Evolutionary conservation across 2,797 vertebrate genomes (phyloP).

Genomic region (Leptoclinus maculatus): DNA sequence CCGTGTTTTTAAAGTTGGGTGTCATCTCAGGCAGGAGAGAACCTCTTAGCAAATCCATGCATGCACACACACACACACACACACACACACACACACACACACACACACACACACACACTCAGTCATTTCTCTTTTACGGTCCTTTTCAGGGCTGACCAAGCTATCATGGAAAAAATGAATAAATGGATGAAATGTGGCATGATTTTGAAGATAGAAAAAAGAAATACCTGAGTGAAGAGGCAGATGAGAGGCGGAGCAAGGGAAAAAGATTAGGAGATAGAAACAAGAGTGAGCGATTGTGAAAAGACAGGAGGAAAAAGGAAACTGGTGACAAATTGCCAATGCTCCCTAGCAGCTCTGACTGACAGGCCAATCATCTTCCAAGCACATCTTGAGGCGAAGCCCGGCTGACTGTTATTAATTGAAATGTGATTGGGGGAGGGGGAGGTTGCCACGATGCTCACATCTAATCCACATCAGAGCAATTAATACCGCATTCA

Average conservation of each 20-base stretch:
- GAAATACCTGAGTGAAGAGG: conserved; percentile 41
- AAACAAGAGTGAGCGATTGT: conserved; percentile 63
- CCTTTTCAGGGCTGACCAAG: conserved; percentile 48
- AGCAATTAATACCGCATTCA: conserved; percentile 82
- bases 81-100: background rate
- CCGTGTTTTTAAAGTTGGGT: conserved; percentile 66
- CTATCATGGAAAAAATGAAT: conserved; percentile 62
- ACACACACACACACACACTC: conserved; percentile 9
- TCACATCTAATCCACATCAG: conserved; percentile 84
- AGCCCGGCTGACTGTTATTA: conserved; percentile 83
- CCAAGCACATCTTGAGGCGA: conserved; percentile 77
- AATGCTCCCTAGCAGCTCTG: conserved; percentile 70
- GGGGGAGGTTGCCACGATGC: conserved; percentile 36
- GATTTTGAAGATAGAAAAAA: conserved; percentile 40
- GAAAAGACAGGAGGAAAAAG: conserved; percentile 41
- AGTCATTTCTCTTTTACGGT: background rate
- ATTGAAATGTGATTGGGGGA: conserved; percentile 84
- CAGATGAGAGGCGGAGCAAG: conserved; percentile 29
- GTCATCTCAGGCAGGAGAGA: conserved; percentile 49
- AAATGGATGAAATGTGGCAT: conserved; percentile 65
- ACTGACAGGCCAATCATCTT: conserved; percentile 85
- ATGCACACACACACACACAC: background rate
- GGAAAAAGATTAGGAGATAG: conserved; percentile 47
- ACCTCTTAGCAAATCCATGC: conserved; percentile 26
- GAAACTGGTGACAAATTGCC: conserved; percentile 69